These are phyloP conservation scores for Erebia epiphron DNA, from an alignment of 2,888 invertebrate genomes.

Conservation along the genomic window DNA sequence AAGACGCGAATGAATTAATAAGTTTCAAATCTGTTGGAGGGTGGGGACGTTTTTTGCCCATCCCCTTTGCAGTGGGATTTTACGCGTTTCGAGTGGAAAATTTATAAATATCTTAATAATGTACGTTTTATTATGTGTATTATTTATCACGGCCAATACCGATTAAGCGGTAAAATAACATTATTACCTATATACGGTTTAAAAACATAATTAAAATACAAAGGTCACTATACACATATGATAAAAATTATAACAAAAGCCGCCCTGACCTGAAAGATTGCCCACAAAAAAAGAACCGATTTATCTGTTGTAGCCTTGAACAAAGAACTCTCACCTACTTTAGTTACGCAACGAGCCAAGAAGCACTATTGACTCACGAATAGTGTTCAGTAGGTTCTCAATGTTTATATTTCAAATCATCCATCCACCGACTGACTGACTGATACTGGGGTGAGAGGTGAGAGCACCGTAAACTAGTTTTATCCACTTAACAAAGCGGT, in stretches of 20 bases:
- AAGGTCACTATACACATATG: background rate
- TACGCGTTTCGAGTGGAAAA: conserved; percentile 1
- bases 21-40: no score
- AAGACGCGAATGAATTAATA: no score
- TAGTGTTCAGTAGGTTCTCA: conserved; percentile 13
- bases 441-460: conserved; percentile 37
- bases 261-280: conserved; percentile 16
- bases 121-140: no score
- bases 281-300: conserved; percentile 4
- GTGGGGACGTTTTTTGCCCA: no score
- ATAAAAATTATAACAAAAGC: background rate
- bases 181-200: no score
- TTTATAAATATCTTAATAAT: background rate
- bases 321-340: conserved; percentile 23
- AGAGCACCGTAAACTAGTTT: conserved; percentile 28
- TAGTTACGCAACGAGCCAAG: conserved; percentile 23
- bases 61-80: background rate
- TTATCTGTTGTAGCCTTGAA: conserved; percentile 16
- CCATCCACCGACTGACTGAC: conserved; percentile 28
- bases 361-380: background rate
- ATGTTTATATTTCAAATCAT: conserved; percentile 27
- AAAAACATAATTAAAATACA: background rate
- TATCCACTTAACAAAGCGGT: conserved; percentile 24
- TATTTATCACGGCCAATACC: no score
- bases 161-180: no score